Evolutionary conservation across 2,113 vertebrate genomes (phyloP).

Genomic region (Rattus rattus): DNA sequence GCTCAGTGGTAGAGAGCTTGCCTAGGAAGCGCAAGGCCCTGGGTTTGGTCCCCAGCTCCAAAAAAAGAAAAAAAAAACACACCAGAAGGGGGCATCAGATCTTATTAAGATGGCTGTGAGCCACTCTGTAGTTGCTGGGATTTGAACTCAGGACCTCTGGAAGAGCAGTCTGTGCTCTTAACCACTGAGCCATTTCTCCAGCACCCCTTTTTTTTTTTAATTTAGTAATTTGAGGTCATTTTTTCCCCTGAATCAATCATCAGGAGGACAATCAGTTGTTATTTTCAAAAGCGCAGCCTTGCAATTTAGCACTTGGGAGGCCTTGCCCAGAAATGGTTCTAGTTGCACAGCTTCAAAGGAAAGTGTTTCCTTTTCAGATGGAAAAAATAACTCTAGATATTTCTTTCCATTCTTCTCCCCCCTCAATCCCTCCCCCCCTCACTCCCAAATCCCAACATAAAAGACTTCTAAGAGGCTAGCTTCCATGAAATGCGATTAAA

Average conservation of each 20-base stretch:
- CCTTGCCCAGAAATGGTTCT: not conserved
- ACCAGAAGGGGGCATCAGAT: too few relatives aligned
- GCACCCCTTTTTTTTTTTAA: not conserved
- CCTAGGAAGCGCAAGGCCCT: too few relatives aligned
- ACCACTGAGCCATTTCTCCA: too few relatives aligned
- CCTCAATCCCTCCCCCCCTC: not conserved
- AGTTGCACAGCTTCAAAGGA: not conserved
- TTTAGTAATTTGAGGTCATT: not conserved
- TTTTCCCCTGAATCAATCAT: not conserved
- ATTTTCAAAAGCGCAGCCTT: not conserved
- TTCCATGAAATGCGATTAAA: not conserved
- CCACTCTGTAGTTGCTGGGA: too few relatives aligned
- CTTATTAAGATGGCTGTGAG: too few relatives aligned
- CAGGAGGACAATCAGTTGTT: not conserved
- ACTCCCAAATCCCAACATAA: constrained; percentile 81
- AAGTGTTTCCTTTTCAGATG: not conserved
- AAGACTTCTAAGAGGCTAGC: constrained; percentile 86
- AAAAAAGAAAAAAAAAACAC: too few relatives aligned
- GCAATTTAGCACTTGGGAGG: not conserved
- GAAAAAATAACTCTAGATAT: not conserved
- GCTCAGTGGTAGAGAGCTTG: too few relatives aligned
- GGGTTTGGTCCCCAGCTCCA: too few relatives aligned
- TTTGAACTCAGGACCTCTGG: too few relatives aligned
- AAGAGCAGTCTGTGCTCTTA: too few relatives aligned
- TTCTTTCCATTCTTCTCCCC: not conserved